Evolutionary conservation across 2,797 vertebrate species (phyloP).

Genomic region (Lepilemur septentrionalis): DNA sequence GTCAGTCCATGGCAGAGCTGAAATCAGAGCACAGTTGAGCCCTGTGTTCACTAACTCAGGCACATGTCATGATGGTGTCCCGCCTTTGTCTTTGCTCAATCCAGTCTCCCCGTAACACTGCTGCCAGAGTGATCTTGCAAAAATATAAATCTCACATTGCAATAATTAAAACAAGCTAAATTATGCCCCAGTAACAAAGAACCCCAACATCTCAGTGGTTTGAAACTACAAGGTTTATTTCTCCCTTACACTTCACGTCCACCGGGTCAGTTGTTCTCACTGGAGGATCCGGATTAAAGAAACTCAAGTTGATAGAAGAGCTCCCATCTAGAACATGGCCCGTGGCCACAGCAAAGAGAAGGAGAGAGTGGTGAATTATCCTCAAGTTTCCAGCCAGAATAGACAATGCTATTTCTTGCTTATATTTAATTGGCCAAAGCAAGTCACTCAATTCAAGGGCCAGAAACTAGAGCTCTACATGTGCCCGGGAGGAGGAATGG

Average conservation of each 20-base stretch:
- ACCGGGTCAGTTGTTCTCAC: not conserved
- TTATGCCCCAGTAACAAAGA: not conserved
- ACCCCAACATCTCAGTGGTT: not conserved
- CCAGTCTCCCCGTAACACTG: not conserved
- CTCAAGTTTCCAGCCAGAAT: not conserved
- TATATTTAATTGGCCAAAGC: not conserved
- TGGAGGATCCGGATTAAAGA: not conserved
- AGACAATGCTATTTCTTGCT: not conserved
- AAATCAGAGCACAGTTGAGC: not conserved
- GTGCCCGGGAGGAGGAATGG: not conserved
- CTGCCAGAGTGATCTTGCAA: not conserved
- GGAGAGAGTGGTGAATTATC: not conserved
- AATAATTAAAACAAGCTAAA: not conserved
- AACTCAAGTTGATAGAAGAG: not conserved
- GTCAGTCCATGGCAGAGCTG: not conserved
- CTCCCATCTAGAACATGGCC: not conserved
- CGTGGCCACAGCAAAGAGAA: not conserved
- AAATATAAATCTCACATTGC: not conserved
- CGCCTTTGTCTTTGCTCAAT: not conserved
- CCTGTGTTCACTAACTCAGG: not conserved
- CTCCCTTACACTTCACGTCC: not conserved
- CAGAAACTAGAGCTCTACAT: not conserved
- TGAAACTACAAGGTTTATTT: not conserved
- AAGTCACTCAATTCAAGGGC: not conserved
- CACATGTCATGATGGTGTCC: too few species aligned